Conservation (phyloP, 2,797 vertebrate genomes). For the Pagetopsis macropterus region DNA sequence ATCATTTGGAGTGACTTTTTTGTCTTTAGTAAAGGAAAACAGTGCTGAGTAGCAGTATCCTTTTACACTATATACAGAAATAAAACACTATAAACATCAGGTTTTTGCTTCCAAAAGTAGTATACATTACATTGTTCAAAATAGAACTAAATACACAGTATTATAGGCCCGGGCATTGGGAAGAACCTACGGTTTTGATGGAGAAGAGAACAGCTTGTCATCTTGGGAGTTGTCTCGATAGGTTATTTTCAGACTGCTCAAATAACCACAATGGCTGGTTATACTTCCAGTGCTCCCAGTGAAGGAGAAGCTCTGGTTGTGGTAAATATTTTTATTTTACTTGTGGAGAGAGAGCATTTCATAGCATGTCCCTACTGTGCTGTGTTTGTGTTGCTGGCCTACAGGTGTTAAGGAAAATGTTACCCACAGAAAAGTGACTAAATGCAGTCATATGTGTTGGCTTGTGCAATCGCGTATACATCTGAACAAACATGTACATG, state of each 20-base stretch:
- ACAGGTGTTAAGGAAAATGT: slow-evolving; percentile 65
- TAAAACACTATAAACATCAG: slow-evolving; percentile 2
- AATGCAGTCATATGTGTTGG: slow-evolving; percentile 9
- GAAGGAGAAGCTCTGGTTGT: slow-evolving; percentile 53
- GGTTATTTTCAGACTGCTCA: slow-evolving; percentile 67
- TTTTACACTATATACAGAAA: slow-evolving; percentile 1
- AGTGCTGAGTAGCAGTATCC: background rate
- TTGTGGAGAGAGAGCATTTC: slow-evolving; percentile 27
- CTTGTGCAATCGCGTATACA: background rate
- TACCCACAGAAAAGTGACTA: slow-evolving; percentile 36
- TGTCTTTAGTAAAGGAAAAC: background rate
- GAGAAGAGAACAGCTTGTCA: slow-evolving; percentile 53
- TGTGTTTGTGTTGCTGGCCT: slow-evolving; percentile 31
- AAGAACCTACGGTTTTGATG: slow-evolving; percentile 28
- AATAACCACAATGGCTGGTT: slow-evolving; percentile 72
- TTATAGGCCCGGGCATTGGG: background rate
- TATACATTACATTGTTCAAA: background rate
- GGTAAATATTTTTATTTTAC: slow-evolving; percentile 65
- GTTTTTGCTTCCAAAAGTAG: slow-evolving; percentile 2
- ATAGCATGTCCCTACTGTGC: slow-evolving; percentile 25
- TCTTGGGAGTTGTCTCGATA: slow-evolving; percentile 61
- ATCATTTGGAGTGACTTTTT: background rate
- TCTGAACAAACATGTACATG: background rate
- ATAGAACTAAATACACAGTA: slow-evolving; percentile 17
- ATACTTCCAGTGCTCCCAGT: slow-evolving; percentile 58